Evolutionary conservation across 2,113 vertebrate genomes (phyloP).

Genomic region (Megalops atlanticus): DNA sequence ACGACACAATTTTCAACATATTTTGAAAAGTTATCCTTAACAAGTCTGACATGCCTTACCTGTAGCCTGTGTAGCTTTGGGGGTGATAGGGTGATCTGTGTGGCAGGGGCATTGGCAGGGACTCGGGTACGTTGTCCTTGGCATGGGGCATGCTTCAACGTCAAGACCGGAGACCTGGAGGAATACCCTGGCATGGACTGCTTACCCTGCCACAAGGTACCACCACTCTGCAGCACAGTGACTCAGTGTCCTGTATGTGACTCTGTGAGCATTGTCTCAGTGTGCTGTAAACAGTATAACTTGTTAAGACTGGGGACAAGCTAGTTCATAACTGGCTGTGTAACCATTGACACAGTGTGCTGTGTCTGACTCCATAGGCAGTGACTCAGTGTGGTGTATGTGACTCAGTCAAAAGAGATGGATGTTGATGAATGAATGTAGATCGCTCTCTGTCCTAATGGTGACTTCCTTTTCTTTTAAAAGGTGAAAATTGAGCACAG

Average conservation of each 20-base stretch:
- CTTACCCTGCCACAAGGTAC: constrained; percentile 70
- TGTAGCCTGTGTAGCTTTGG: neutral
- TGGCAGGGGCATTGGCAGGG: constrained; percentile 72
- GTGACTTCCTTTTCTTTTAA: constrained; percentile 16
- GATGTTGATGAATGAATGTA: too few species aligned
- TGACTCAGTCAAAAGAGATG: too few species aligned
- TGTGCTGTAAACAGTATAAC: too few species aligned
- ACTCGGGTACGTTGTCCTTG: constrained; percentile 81
- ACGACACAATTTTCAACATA: too few species aligned
- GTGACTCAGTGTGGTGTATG: too few species aligned
- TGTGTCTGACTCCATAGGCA: too few species aligned
- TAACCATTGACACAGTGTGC: neutral
- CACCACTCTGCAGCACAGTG: constrained; percentile 8
- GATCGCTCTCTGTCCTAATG: neutral
- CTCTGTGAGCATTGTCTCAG: too few species aligned
- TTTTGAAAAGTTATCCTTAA: too few species aligned
- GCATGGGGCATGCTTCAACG: constrained; percentile 84
- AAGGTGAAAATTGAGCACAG: constrained; percentile 78
- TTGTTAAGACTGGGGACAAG: neutral
- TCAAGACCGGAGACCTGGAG: constrained; percentile 84
- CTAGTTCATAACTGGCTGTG: neutral
- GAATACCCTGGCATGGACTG: constrained; percentile 83
- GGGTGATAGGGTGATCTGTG: constrained; percentile 13
- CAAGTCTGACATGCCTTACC: neutral
- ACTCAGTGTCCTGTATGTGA: too few species aligned